A percentile compares a stretch with the other conserved stretches of the same genome.
Conservation (phyloP, 2,888 invertebrate genomes). For the Chrysolina americana region DNA sequence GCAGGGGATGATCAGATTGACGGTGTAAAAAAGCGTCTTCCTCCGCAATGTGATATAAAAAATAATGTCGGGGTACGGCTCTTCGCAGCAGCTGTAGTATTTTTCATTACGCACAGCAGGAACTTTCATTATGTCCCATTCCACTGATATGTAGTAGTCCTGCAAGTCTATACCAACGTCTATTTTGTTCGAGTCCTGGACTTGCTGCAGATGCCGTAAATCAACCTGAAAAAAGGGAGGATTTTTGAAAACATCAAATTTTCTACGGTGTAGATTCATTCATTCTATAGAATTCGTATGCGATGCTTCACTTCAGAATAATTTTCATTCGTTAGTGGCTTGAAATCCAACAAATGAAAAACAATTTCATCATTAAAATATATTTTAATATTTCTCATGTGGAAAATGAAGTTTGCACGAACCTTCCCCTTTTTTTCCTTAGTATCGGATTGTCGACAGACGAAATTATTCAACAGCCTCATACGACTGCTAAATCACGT, state of each 20-base stretch:
- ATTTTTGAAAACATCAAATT: background rate
- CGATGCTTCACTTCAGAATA: too few relatives aligned
- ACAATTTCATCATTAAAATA: too few relatives aligned
- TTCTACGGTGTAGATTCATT: background rate
- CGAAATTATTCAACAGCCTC: too few relatives aligned
- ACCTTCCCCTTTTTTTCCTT: too few relatives aligned
- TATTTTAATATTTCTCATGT: too few relatives aligned
- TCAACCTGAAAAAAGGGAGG: background rate
- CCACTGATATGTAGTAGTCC: constrained; percentile 96
- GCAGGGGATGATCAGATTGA: constrained; percentile 97
- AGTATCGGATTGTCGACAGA: too few relatives aligned
- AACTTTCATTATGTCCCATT: constrained; percentile 98
- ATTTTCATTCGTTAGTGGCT: too few relatives aligned
- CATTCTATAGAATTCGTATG: too few relatives aligned
- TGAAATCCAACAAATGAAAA: too few relatives aligned
- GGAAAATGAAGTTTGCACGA: too few relatives aligned
- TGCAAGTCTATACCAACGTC: constrained; percentile 93
- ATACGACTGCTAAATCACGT: too few relatives aligned
- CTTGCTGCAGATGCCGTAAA: constrained; percentile 84
- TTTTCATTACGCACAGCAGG: constrained; percentile 92
- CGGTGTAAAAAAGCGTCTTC: constrained; percentile 97
- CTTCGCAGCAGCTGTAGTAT: constrained; percentile 97
- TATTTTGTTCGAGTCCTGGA: constrained; percentile 89
- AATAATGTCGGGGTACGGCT: constrained; percentile 97
- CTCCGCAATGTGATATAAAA: constrained; percentile 96